phyloP scores from a whole-genome alignment of 2,113 vertebrate species.

The Neomonachus schauinslandi region DNA sequence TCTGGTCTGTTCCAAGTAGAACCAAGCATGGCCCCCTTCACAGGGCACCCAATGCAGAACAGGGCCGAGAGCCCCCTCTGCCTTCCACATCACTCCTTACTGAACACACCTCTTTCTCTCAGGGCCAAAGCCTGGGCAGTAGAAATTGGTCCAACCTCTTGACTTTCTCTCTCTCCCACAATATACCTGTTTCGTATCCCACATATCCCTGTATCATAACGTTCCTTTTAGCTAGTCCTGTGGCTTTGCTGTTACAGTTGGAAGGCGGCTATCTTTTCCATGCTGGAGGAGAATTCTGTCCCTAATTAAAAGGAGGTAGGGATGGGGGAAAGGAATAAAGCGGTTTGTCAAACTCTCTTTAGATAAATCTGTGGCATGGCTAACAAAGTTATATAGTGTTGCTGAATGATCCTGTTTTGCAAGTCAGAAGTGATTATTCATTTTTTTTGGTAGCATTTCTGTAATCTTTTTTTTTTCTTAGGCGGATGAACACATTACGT shows the following conservation, averaged over 20 bases:
- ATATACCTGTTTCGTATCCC: neutral
- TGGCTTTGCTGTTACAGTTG: neutral
- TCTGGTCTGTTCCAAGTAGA: neutral
- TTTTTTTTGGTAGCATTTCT: constrained; percentile 20
- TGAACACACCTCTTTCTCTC: neutral
- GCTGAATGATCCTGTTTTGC: neutral
- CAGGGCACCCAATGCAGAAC: neutral
- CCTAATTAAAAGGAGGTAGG: neutral
- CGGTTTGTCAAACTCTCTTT: constrained; percentile 7
- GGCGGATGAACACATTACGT: neutral
- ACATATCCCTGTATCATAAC: fast-evolving
- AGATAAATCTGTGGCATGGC: neutral
- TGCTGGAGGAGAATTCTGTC: neutral
- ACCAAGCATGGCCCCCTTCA: neutral
- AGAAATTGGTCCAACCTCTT: neutral
- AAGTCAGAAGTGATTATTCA: neutral
- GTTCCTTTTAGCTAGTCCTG: neutral
- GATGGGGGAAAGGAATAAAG: neutral
- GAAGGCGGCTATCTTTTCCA: neutral
- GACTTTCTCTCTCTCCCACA: neutral
- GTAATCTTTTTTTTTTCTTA: neutral
- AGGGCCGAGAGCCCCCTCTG: neutral
- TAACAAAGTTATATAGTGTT: neutral
- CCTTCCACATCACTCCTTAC: neutral
- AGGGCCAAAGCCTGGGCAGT: neutral